Base-by-base conservation (phyloP, 1,140 invertebrate species). In the Dendroctonus ponderosae region DNA sequence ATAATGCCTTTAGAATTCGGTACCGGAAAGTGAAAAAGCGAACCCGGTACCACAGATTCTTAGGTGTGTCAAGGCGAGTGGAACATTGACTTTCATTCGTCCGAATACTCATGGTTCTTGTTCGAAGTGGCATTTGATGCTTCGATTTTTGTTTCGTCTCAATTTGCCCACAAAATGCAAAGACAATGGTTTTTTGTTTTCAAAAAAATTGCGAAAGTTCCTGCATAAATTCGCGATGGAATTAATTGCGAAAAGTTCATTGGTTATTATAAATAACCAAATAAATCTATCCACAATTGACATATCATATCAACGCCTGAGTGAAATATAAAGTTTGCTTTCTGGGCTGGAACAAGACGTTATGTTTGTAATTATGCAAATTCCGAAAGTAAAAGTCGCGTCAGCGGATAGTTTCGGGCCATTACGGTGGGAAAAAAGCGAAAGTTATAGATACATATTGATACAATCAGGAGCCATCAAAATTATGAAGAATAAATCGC, bases 41-140 rank as follows among this genome's bases (percentile, higher is more conserved):
- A 68, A 67, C 66, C 59, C 66, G 69, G 66, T 63, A 67, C 58
- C 57, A 40, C 39, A 12, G n/a, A 37, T 7, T 26, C 52, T 58
- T 42, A 66, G 69, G 69, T 59, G 69, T 70, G 69, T 70, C 69
- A 70, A 70, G 69, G 69, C 61, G 43, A 70, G 14, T 61, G 69
- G 65, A 67, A 67, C 69, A 70, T 68, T 70, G 69, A 70, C 69
- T 70, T 70, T 70, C 69, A 68, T 70, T 70, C 53, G 46, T 59
- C 43, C 39, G 49, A 46, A 12, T 46, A 12, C 12, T 46, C 43
- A 26, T 26, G 26, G 26, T 26, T 26, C 26, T 26, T 26, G 26
- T 26, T 26, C 26, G 26, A 26, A 26, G 26, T 26, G 26, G 26
- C 26, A 26, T 26, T 26, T 26, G 26, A 26, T 26, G 26, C 1